These are phyloP conservation scores for Lobophora halterata DNA, from an alignment of 2,888 invertebrate species.

Conservation along the genomic window DNA sequence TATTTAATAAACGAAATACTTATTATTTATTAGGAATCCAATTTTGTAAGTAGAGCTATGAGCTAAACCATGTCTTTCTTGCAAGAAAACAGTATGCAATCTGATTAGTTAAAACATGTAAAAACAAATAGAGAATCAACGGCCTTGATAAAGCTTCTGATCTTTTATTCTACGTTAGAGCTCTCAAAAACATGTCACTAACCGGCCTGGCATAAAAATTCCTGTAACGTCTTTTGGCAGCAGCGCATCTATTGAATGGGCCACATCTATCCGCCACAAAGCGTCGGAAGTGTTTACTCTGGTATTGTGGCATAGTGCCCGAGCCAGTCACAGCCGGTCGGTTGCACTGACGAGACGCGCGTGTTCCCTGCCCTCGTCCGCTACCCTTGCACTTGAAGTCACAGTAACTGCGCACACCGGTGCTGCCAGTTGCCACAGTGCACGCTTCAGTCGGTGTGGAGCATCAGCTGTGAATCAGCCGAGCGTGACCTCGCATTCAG, in stretches of 20 bases:
- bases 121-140: no score
- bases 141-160: constrained; percentile 5
- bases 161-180: constrained; percentile 10
- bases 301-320: constrained; percentile 40
- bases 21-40: no score
- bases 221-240: constrained; percentile 17
- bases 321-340: constrained; percentile 25
- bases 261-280: constrained; percentile 18
- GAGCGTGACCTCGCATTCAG: constrained; percentile 14
- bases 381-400: constrained; percentile 50
- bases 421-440: constrained; percentile 31
- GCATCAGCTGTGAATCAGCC: constrained; percentile 36
- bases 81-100: no score
- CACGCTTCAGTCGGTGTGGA: constrained; percentile 19
- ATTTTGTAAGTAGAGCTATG: no score
- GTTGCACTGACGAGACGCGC: constrained; percentile 7
- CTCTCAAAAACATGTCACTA: constrained; percentile 9
- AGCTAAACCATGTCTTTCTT: no score
- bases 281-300: constrained; percentile 40
- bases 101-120: no score
- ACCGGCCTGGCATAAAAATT: constrained; percentile 12
- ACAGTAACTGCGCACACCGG: no score
- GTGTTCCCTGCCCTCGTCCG: constrained; percentile 6
- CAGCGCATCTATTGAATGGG: constrained; percentile 16
- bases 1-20: no score